Percentiles rank a stretch among this genome's conserved stretches.
phyloP scores from a whole-genome alignment of 2,797 vertebrate species.

The Lepus oiostolus region DNA sequence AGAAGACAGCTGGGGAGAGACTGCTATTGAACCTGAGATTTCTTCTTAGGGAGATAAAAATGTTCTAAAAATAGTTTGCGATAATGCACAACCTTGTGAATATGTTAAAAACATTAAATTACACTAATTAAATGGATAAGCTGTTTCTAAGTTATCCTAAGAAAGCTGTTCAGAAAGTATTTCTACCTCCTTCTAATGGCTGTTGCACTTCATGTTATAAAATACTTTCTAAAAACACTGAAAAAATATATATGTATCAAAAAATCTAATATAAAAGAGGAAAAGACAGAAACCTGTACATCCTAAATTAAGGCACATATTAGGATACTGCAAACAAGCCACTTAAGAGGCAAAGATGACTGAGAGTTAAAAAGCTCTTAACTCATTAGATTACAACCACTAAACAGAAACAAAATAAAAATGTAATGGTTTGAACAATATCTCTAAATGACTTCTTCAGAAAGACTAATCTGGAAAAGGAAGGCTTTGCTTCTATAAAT shows the following conservation, averaged over 20 bases:
- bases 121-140: slow-evolving; percentile 28
- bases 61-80: slow-evolving; percentile 33
- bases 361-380: slow-evolving; percentile 35
- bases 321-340: slow-evolving; percentile 28
- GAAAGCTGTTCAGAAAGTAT: slow-evolving; percentile 43
- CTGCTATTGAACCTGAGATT: not conserved
- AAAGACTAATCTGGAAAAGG: slow-evolving; percentile 79
- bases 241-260: slow-evolving; percentile 36
- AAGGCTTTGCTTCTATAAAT: slow-evolving; percentile 82
- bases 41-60: slow-evolving; percentile 34
- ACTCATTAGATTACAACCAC: slow-evolving; percentile 46
- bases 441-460: slow-evolving; percentile 66
- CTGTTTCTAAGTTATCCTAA: slow-evolving; percentile 17
- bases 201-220: not conserved
- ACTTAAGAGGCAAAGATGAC: slow-evolving; percentile 57
- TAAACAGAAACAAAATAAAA: slow-evolving; percentile 47
- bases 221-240: slow-evolving; percentile 50
- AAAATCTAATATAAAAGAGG: slow-evolving; percentile 33
- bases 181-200: slow-evolving; percentile 44
- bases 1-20: not conserved
- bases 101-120: slow-evolving; percentile 3
- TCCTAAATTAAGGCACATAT: slow-evolving; percentile 55
- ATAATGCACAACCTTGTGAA: not conserved
- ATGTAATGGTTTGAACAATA: slow-evolving; percentile 59
- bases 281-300: slow-evolving; percentile 47